Percentiles rank a stretch among this genome's conserved stretches.
Conservation (phyloP, 2,113 vertebrate species). For the Turnix velox region DNA sequence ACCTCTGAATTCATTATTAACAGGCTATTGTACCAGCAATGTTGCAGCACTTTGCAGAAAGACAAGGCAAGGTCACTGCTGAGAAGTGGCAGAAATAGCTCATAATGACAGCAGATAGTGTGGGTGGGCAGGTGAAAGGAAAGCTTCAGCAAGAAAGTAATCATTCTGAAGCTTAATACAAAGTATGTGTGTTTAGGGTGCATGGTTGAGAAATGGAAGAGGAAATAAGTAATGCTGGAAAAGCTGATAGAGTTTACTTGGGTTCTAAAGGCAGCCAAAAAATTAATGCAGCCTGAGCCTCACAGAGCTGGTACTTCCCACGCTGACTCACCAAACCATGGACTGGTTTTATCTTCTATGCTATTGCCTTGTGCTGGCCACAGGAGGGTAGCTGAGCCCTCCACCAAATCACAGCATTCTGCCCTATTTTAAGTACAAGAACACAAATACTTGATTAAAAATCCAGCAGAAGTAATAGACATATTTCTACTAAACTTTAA, state of each 20-base stretch:
- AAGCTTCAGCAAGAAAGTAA: not conserved
- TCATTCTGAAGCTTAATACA: not conserved
- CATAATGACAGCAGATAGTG: not conserved
- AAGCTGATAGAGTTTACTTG: not conserved
- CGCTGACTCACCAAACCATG: not conserved
- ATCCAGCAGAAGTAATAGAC: not conserved
- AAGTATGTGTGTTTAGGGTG: not conserved
- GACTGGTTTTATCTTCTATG: not conserved
- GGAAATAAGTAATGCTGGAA: not conserved
- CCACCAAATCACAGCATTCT: not conserved
- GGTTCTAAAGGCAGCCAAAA: not conserved
- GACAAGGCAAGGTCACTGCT: constrained; percentile 35
- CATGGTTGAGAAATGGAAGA: not conserved
- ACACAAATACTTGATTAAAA: not conserved
- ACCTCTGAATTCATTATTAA: not conserved
- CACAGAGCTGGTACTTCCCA: not conserved
- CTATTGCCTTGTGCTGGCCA: not conserved
- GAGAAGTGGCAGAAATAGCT: constrained; percentile 22
- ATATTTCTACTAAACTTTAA: not conserved
- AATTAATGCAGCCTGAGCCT: not conserved
- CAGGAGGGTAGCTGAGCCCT: not conserved
- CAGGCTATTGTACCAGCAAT: not conserved
- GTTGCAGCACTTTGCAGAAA: constrained; percentile 15
- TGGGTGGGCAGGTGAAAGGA: constrained; percentile 6
- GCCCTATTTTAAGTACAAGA: not conserved